Evolutionary conservation across 1,140 invertebrate species (phyloP).

Genomic region (Conus ventricosus): DNA sequence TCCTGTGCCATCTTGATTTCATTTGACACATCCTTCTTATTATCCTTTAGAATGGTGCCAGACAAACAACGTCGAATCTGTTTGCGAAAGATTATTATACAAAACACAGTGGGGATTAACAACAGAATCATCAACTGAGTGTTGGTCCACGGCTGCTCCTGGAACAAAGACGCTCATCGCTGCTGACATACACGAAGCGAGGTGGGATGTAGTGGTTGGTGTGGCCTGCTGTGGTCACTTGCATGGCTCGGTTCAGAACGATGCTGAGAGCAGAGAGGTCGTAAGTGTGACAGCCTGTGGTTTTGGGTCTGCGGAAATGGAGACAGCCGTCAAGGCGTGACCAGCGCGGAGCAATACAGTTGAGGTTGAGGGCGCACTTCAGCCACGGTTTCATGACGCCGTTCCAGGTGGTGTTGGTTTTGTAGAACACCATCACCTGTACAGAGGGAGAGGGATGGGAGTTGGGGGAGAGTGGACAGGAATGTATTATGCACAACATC

Average conservation of each 20-base stretch:
- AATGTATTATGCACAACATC: too few relatives aligned
- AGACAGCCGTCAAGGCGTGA: conserved; percentile 59
- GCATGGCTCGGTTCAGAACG: conserved; percentile 58
- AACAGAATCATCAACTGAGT: conserved; percentile 36
- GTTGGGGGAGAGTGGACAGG: too few relatives aligned
- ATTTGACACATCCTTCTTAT: too few relatives aligned
- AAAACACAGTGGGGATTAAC: neutral
- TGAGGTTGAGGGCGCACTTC: conserved; percentile 60
- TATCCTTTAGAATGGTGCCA: neutral
- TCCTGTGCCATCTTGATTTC: too few relatives aligned
- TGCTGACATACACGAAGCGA: conserved; percentile 37
- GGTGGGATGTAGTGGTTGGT: conserved; percentile 46
- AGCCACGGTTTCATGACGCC: conserved; percentile 66
- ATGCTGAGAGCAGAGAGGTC: conserved; percentile 68
- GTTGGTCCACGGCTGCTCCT: conserved; percentile 49
- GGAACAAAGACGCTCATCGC: conserved; percentile 31
- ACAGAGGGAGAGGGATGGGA: neutral
- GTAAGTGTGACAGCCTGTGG: conserved; percentile 67
- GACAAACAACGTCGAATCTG: neutral
- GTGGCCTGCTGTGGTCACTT: conserved; percentile 53
- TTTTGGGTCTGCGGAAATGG: conserved; percentile 60
- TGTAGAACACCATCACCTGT: conserved; percentile 57
- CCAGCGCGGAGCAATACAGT: conserved; percentile 61
- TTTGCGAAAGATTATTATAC: neutral
- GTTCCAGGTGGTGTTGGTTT: conserved; percentile 58